Evolutionary conservation across 2,888 invertebrate species (phyloP), one percentile per base, ranked within the genome.

Genomic region (Electrophaes corylata): DNA sequence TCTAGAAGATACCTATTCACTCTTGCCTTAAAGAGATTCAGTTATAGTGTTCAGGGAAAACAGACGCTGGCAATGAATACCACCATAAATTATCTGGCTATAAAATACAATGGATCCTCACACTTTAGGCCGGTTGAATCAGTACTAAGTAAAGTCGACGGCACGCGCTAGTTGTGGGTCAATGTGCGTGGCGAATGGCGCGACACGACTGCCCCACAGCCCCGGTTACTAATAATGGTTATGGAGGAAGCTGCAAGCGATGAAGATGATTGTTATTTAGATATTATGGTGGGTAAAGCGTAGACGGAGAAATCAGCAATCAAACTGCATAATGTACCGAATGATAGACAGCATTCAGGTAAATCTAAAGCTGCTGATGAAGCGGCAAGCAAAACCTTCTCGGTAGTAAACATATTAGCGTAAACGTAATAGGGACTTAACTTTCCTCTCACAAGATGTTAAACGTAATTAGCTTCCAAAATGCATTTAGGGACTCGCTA

Each of bases 91-190:
- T n/a, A n/a, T n/a, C n/a, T n/a, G n/a, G n/a, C n/a, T n/a, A 8
- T 31, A 8, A 31, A 31, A 11, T 31, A 31, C 31, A n/a, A n/a
- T 31, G 16, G 16, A 37, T 16, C 16, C 10, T 16, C 8, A 14
- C 16, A 16, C 37, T 35, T 6, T 26, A 35, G 35, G 16, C 40
- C 41, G 33, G 26, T 45, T 37, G 50, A 57, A 58, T 67, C 49
- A 61, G 55, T 57, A 66, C 66, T 35, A 72, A 74, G 51, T 64
- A 66, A 59, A 70, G 67, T 65, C 58, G 62, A 70, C 61, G 66
- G 84, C 86, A 83, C 84, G 84, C 81, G 77, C 69, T 64, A 64
- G 64, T 72, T 75, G 66, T 81, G 69, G 87, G 84, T 83, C 83
- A 84, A 80, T 75, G 73, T 66, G 79, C 79, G 82, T 76, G 79